A percentile compares a stretch with the other conserved stretches of the same genome.
Conservation (phyloP, 2,888 invertebrate species). For the Latrodectus hesperus region DNA sequence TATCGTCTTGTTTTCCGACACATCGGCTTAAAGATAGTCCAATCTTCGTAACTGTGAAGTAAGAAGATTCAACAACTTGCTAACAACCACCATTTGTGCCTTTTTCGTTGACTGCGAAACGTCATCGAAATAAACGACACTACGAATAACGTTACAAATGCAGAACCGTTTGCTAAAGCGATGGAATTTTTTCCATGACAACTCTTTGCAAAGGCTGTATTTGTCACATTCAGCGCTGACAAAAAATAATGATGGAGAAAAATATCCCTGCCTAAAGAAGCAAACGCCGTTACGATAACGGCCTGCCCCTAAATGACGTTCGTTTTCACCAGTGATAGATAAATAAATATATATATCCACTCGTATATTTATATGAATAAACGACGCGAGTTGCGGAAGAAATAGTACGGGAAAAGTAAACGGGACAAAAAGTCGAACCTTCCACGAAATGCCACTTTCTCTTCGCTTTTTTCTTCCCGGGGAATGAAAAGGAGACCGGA, state of each 20-base stretch:
- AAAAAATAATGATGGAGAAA: background rate
- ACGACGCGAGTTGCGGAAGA: constrained; percentile 30
- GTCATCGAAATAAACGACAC: no score
- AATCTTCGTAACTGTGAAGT: no score
- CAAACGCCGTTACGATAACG: constrained; percentile 14
- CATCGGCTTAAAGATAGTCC: no score
- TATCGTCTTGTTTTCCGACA: no score
- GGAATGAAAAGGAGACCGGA: constrained; percentile 21
- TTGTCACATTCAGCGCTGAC: constrained; percentile 37
- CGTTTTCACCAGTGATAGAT: constrained; percentile 13
- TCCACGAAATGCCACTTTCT: constrained; percentile 11
- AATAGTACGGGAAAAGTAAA: constrained; percentile 22
- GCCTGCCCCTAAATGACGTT: constrained; percentile 16
- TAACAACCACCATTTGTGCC: no score
- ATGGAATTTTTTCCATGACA: constrained; percentile 7
- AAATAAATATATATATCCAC: constrained; percentile 47
- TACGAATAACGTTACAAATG: no score
- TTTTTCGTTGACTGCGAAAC: no score
- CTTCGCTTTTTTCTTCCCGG: constrained; percentile 2
- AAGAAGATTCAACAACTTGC: no score
- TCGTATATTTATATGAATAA: constrained; percentile 53
- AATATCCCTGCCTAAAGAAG: background rate
- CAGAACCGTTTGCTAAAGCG: no score
- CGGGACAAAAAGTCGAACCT: constrained; percentile 48
- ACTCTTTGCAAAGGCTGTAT: constrained; percentile 19